phyloP scores from a whole-genome alignment of 2,797 vertebrate species.

The Gymnoscopelus braueri region DNA sequence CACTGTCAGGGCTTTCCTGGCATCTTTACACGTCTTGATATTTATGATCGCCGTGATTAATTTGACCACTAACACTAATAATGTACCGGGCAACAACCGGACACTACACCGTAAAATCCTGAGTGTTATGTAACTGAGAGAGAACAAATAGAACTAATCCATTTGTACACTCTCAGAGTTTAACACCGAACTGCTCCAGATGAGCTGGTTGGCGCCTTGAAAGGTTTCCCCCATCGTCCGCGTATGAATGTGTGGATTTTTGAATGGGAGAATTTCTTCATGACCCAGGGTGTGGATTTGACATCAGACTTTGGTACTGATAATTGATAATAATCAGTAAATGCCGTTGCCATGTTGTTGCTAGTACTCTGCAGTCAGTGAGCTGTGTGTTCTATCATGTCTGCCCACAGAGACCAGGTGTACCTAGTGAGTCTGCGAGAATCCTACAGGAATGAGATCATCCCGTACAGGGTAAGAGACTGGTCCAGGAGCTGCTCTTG shows the following conservation, averaged over 20 bases:
- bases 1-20: constrained; percentile 68
- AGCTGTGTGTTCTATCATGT: constrained; percentile 42
- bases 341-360: neutral
- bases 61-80: constrained; percentile 54
- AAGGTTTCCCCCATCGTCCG: no score
- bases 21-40: constrained; percentile 70
- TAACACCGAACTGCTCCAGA: no score
- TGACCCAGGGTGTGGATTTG: neutral
- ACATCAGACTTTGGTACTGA: neutral
- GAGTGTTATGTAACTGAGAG: no score
- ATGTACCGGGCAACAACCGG: constrained; percentile 66
- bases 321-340: neutral
- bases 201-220: no score
- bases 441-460: constrained; percentile 94
- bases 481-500: constrained; percentile 48
- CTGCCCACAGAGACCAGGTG: constrained; percentile 93
- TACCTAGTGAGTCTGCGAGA: constrained; percentile 97
- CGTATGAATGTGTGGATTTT: no score
- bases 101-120: constrained; percentile 57
- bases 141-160: no score
- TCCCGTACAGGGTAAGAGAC: constrained; percentile 92
- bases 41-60: constrained; percentile 66
- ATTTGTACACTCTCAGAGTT: no score
- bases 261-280: no score
- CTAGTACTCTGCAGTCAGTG: constrained; percentile 20